Percentiles rank a stretch among this genome's conserved stretches.
These are phyloP conservation scores for Spea multiplicata DNA, from an alignment of 2,113 vertebrate species.

Conservation along the genomic window DNA sequence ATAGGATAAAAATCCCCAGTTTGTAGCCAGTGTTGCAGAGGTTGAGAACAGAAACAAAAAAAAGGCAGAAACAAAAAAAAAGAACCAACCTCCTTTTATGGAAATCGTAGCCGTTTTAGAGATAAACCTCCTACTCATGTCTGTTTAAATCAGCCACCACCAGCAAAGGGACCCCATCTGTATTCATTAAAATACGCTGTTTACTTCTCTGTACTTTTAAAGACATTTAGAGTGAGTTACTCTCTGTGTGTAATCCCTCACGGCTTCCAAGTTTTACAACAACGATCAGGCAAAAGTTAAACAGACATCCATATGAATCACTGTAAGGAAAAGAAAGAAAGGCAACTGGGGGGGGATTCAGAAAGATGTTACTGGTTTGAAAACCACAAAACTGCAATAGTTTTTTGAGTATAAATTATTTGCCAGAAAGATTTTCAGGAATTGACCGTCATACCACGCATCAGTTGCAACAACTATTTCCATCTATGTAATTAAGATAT, in stretches of 20 bases:
- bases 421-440: too few species aligned
- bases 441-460: too few species aligned
- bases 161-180: constrained; percentile 3
- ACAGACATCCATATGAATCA: too few species aligned
- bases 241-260: background rate
- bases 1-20: constrained; percentile 65
- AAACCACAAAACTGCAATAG: too few species aligned
- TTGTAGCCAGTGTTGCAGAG: constrained; percentile 62
- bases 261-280: background rate
- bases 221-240: background rate
- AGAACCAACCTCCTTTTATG: constrained; percentile 69
- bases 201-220: background rate
- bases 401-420: too few species aligned
- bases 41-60: constrained; percentile 45
- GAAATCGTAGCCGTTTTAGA: constrained; percentile 53
- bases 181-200: constrained; percentile 5
- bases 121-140: constrained; percentile 32
- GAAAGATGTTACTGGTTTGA: too few species aligned
- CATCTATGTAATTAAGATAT: too few species aligned
- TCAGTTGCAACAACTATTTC: too few species aligned
- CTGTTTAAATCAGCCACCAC: constrained; percentile 25
- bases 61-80: constrained; percentile 25
- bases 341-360: too few species aligned
- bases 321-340: too few species aligned
- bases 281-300: too few species aligned